Evolutionary conservation across 2,888 invertebrate genomes (phyloP).

Genomic region (Thecophora atra): DNA sequence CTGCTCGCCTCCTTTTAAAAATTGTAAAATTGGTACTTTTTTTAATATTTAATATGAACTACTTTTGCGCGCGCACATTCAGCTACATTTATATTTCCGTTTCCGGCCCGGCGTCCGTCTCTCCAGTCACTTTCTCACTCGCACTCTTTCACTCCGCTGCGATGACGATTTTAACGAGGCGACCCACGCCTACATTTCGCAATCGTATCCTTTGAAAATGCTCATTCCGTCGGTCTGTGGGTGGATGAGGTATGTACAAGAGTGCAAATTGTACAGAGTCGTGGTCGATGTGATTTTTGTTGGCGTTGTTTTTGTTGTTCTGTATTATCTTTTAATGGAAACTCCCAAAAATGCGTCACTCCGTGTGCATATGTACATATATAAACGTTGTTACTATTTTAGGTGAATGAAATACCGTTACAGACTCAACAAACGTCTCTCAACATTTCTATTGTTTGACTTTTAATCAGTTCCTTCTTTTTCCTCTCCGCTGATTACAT

Average conservation of each 20-base stretch:
- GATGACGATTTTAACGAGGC: too few species aligned
- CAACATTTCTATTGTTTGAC: neutral
- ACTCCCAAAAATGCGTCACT: conserved; percentile 34
- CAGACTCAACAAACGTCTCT: neutral
- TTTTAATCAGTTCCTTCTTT: too few species aligned
- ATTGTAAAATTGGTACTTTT: neutral
- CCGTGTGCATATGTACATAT: neutral
- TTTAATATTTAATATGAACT: neutral
- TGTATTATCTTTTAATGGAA: conserved; percentile 17
- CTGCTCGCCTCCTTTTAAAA: neutral
- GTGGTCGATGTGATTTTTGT: too few species aligned
- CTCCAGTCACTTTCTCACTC: neutral
- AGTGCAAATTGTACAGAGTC: neutral
- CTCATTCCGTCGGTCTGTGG: neutral
- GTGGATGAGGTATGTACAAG: conserved; percentile 3
- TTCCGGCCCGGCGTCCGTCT: conserved; percentile 29
- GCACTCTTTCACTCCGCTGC: neutral
- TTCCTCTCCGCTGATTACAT: too few species aligned
- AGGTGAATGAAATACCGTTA: conserved; percentile 10
- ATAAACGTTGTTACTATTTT: neutral
- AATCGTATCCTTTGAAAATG: neutral
- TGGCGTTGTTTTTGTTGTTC: too few species aligned
- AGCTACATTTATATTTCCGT: conserved; percentile 30
- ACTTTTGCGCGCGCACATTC: conserved; percentile 43
- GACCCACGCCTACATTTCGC: neutral